These are phyloP conservation scores for Allygus modestus DNA, from an alignment of 2,888 invertebrate species.

Conservation along the genomic window DNA sequence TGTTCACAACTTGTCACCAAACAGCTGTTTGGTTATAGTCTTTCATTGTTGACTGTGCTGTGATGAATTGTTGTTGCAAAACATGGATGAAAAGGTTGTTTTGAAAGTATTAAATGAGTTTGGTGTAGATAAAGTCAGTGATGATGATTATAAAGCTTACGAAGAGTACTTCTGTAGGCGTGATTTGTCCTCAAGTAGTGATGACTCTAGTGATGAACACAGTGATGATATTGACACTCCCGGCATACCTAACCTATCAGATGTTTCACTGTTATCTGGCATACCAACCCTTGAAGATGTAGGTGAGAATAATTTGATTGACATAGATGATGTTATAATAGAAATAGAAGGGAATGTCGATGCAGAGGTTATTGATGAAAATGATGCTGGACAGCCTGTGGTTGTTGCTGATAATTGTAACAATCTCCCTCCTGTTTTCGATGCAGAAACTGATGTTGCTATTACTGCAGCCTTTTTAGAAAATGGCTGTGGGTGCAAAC, in stretches of 20 bases:
- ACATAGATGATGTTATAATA: neutral
- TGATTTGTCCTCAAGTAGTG: too few relatives aligned
- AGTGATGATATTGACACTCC: neutral
- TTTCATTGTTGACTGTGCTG: neutral
- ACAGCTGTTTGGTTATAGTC: neutral
- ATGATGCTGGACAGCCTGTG: neutral
- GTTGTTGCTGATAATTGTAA: neutral
- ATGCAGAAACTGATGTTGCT: neutral
- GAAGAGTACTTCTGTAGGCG: conserved; percentile 50
- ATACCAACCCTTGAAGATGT: neutral
- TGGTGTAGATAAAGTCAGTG: conserved; percentile 28
- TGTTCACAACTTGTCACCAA: neutral
- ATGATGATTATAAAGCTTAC: conserved; percentile 53
- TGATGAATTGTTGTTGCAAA: neutral
- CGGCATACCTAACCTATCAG: neutral
- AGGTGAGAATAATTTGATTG: neutral
- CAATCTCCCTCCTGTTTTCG: neutral
- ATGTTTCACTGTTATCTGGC: neutral
- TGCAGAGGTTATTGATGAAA: neutral
- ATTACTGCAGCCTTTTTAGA: neutral
- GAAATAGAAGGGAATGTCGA: neutral
- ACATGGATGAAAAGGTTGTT: conserved; percentile 39
- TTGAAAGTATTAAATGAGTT: conserved; percentile 55
- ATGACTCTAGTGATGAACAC: too few relatives aligned
- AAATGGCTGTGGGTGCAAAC: conserved; percentile 25